A percentile compares a stretch with the other conserved stretches of the same genome.
These are phyloP conservation scores for Mus spretus DNA, from an alignment of 2,797 vertebrate species.

Conservation along the genomic window DNA sequence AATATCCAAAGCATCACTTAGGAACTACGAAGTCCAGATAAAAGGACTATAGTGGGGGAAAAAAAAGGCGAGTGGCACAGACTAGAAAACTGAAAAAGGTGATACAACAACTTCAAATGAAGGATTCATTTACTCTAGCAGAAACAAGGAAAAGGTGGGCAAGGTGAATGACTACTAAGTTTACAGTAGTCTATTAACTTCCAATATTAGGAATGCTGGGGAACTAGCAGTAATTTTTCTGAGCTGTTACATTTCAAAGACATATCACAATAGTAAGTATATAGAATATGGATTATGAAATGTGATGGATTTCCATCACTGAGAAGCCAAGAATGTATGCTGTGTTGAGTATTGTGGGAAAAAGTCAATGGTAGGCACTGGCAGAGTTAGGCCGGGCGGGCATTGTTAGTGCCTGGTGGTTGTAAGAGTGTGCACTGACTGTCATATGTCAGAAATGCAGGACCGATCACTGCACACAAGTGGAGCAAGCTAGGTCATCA, in stretches of 20 bases:
- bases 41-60: slow-evolving; percentile 85
- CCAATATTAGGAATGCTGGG: slow-evolving; percentile 74
- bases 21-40: slow-evolving; percentile 83
- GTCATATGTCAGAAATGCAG: neutral
- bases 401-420: neutral
- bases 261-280: slow-evolving; percentile 76
- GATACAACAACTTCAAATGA: slow-evolving; percentile 76
- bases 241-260: slow-evolving; percentile 83
- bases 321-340: slow-evolving; percentile 64
- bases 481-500: neutral
- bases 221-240: slow-evolving; percentile 77
- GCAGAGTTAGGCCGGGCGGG: neutral
- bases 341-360: neutral
- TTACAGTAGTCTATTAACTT: slow-evolving; percentile 83
- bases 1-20: slow-evolving; percentile 86
- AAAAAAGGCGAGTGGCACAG: slow-evolving; percentile 70
- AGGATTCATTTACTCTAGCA: slow-evolving; percentile 83
- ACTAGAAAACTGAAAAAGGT: slow-evolving; percentile 82
- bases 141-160: slow-evolving; percentile 81
- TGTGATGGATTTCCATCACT: slow-evolving; percentile 37
- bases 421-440: neutral
- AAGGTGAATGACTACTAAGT: slow-evolving; percentile 82
- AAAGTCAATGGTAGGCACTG: neutral
- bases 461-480: neutral
- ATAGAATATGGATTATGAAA: slow-evolving; percentile 73